phyloP scores from a whole-genome alignment of 2,888 invertebrate species.

The Ophioninae sp. region DNA sequence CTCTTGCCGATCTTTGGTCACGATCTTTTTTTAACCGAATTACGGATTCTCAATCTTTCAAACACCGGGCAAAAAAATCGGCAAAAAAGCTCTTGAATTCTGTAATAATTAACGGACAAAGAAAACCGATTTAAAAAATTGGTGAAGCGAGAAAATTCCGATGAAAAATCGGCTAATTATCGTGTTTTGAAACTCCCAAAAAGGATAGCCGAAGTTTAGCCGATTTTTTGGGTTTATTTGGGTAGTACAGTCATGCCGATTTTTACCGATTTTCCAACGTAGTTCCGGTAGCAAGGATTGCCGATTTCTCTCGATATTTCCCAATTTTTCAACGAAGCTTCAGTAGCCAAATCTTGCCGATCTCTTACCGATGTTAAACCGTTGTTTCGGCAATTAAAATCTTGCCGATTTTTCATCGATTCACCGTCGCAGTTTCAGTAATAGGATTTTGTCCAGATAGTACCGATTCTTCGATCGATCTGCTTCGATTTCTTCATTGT shows the following conservation, averaged over 20 bases:
- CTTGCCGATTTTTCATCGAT: too few species aligned
- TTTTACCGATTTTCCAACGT: neutral
- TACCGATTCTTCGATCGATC: neutral
- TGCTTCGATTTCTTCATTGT: too few species aligned
- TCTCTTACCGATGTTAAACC: neutral
- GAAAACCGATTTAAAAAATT: too few species aligned
- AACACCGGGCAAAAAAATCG: too few species aligned
- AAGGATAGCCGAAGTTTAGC: neutral
- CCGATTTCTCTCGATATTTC: neutral
- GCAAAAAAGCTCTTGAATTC: too few species aligned
- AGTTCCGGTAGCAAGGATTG: neutral
- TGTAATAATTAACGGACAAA: too few species aligned
- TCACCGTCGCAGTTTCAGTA: neutral
- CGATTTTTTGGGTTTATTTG: neutral
- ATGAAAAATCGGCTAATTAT: too few species aligned
- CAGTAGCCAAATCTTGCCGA: neutral
- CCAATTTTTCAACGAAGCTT: neutral
- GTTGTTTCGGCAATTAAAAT: too few species aligned
- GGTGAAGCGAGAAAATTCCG: too few species aligned
- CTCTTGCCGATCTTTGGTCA: neutral
- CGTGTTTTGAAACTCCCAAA: neutral
- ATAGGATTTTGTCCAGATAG: neutral
- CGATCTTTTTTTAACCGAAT: neutral
- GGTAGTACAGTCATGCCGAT: neutral
- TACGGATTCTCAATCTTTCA: neutral